Percentiles rank a stretch among this genome's conserved stretches.
These are phyloP conservation scores for Dendroctonus ponderosae DNA, from an alignment of 1,140 invertebrate species.

Conservation along the genomic window DNA sequence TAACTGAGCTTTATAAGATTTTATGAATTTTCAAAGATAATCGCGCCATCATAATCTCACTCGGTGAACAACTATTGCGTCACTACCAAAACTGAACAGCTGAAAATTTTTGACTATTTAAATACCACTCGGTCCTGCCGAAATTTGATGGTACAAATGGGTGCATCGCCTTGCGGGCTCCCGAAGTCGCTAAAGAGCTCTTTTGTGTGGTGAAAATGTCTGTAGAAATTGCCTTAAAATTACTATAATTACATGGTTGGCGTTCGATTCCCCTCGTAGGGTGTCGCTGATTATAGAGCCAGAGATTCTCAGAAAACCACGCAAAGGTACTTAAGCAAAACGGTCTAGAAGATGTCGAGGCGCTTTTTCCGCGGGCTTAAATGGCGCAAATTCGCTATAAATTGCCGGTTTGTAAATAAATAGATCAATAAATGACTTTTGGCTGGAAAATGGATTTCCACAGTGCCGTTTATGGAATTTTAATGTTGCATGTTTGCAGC, in stretches of 20 bases:
- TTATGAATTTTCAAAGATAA: no score
- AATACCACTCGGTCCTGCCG: no score
- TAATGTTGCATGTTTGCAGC: neutral
- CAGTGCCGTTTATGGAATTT: slow-evolving; percentile 3
- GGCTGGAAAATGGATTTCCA: neutral
- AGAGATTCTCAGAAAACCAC: slow-evolving; percentile 9
- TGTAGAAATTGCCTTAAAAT: slow-evolving; percentile 13
- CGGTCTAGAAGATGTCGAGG: slow-evolving; percentile 5
- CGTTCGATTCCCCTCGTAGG: slow-evolving; percentile 16
- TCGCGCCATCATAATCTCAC: no score
- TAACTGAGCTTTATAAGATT: no score
- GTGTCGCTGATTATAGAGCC: slow-evolving; percentile 26
- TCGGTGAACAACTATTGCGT: no score
- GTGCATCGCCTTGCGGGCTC: no score
- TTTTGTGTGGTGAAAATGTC: slow-evolving; percentile 17
- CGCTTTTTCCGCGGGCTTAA: no score
- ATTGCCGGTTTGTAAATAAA: neutral
- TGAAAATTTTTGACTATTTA: no score
- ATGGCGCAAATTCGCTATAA: no score
- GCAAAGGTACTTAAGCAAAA: slow-evolving; percentile 18
- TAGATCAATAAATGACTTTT: neutral
- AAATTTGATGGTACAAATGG: no score
- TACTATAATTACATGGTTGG: slow-evolving; percentile 16
- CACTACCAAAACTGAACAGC: no score
- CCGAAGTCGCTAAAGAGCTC: neutral